Base-by-base conservation (phyloP, 2,888 invertebrate species). In the Ochlodes sylvanus region DNA sequence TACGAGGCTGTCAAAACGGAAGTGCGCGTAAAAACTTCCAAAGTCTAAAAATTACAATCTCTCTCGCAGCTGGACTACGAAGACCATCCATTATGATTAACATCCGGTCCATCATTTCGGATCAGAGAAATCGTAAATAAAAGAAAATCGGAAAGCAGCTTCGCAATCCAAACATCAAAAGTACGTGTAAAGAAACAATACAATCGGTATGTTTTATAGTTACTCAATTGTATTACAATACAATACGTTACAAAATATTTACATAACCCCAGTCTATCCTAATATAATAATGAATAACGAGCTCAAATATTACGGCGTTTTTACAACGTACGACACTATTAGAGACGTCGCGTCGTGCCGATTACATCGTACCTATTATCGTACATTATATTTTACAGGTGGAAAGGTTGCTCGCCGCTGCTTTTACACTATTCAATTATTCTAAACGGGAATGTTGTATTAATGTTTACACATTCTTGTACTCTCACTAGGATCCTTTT, bases 231-330 rank as follows among this genome's bases (percentile, higher is more conserved):
- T 9, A 38, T 38, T 38, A 50, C 50, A 50, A 50, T 50, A 50
- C 3, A 50, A 50, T 19, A 47, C 15, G 17, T 47, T 47, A 15
- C 44, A 47, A 47, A 47, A 47, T 47, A 47, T 47, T 47, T 47
- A 47, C 44, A 17, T 47, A 47, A 47, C 44, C 9, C 44, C 44
- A 7, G 17, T 17, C 44, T 47, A 47, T 47, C 44, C 9, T 47
- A 47, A 17, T 47, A 47, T 47, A 47, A 47, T 47, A 17, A 47
- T 47, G 38, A 47, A 17, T 44, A 44, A 44, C 44, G 44, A 44
- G 44, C 44, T 47, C 44, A 47, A 12, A 9, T 15, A 17, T 17
- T 38, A 38, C 38, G 12, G 44, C 15, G 12, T 47, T 47, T 44
- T 47, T 17, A 47, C 9, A 47, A 1, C 44, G 7, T 17, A 47